These are phyloP conservation scores for Aphelinus atriplicis DNA, from an alignment of 1,140 invertebrate species.

Conservation along the genomic window DNA sequence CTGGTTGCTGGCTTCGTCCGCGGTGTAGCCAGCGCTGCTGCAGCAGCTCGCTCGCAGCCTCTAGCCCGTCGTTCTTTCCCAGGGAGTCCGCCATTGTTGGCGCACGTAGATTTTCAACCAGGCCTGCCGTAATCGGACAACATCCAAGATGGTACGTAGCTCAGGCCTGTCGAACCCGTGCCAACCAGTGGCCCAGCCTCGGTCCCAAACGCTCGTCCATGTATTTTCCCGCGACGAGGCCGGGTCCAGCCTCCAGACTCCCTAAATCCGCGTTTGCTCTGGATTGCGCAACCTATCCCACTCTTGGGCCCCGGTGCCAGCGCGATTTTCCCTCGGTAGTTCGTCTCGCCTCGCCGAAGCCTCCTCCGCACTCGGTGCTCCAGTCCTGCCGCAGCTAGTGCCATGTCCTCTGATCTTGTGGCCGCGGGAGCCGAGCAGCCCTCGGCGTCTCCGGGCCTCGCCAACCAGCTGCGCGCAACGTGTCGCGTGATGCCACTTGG, in stretches of 20 bases:
- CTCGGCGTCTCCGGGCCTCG: neutral
- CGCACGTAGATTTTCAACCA: conserved; percentile 78
- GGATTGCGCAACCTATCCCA: conserved; percentile 61
- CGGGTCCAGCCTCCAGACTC: conserved; percentile 21
- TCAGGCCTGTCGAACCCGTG: conserved; percentile 11
- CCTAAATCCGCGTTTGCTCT: conserved; percentile 49
- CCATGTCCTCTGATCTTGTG: too few relatives aligned
- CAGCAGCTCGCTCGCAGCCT: too few relatives aligned
- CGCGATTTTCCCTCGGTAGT: neutral
- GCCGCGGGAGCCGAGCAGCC: neutral
- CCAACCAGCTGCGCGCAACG: too few relatives aligned
- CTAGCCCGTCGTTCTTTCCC: conserved; percentile 54
- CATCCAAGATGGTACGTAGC: conserved; percentile 87
- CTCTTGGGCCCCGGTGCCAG: conserved; percentile 1
- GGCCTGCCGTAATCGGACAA: conserved; percentile 77
- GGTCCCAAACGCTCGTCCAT: neutral
- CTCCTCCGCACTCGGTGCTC: neutral
- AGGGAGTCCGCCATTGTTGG: conserved; percentile 85
- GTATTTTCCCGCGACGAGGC: conserved; percentile 48
- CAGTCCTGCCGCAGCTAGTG: neutral
- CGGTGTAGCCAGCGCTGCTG: too few relatives aligned
- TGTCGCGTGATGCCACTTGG: too few relatives aligned
- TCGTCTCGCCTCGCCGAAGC: neutral
- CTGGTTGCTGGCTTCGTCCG: too few relatives aligned
- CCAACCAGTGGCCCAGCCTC: too few relatives aligned